Base-by-base conservation (phyloP, 1,140 invertebrate species). In the Aphidius gifuensis region DNA sequence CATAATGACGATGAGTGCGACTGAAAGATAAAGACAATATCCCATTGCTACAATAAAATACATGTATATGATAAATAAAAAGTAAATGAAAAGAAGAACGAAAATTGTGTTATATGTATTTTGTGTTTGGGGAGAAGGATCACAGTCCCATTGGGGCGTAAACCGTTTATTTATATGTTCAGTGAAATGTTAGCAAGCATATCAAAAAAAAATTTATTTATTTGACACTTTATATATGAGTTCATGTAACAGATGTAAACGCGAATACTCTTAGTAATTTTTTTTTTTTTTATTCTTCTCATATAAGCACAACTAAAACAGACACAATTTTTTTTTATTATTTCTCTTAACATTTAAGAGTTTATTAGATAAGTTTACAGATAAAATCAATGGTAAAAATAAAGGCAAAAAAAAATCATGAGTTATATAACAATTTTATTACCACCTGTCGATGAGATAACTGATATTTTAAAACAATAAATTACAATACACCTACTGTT, bases 141-240 rank as follows among this genome's bases (percentile, higher is more conserved):
- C 39, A 38, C 16, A 68, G 64, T 69, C 69, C 68, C 66, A 39
- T 50, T 57, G 53, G 65, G 65, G 65, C 74, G 75, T 78, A 79
- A 79, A 77, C 71, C 76, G 73, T 79, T 79, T 78, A 79, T 78
- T 79, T 79, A 79, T 78, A 77, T 74, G 76, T 78, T 71, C 75
- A 70, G 72, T 68, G 68, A 65, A 73, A 73, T 73, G 70, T 71
- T 71, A 32, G 23, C 23, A 32, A 32, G 23, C 2, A 2, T 32
- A 32, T 32, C 23, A 32, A 32, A 32, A 32, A 32, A 32, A 32
- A 32, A 32, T 32, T 32, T 32, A 32, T 32, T 32, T 32, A 32
- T 32, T 32, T 32, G 23, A 32, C 23, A 32, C 23, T 32, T 32
- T 32, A 32, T 32, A 32, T 63, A 46, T 51, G 1, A n/a, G 55